Evolutionary conservation across 64 coral and sea anemone genomes (phyloP), one percentile per base, ranked within the genome.

Genomic region (Montipora capricornis): DNA sequence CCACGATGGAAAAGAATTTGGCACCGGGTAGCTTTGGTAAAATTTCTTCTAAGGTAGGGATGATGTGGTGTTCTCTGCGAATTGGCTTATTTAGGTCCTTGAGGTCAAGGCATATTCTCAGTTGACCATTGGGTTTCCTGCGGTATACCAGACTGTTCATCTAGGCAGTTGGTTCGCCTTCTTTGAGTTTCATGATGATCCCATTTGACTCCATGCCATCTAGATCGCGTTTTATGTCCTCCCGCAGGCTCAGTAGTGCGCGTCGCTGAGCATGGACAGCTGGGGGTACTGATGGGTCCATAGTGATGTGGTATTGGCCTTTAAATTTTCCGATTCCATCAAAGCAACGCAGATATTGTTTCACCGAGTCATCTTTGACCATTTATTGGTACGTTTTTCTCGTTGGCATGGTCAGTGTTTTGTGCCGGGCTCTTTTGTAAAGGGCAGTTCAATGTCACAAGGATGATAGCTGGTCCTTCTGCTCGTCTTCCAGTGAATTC

Each of bases 21-120:
- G 87, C 93, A 66, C 93, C 87, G 37, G 14, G 89, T 74, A 89
- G 64, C 78, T 89, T 94, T 82, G 92, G 84, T 20, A 88, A 52
- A 73, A 92, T 85, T 81, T 92, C 50, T 62, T 84, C 69, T 24
- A 92, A 50, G 46, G 81, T 87, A 15, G 82, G 77, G 17, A 84
- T 94, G 19, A 82, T 77, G 50, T 90, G 93, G 46, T 94, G 78
- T 29, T 94, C 93, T 84, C 92, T 80, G 26, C 37, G 37, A 37
- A 37, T 37, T 37, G 37, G 37, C 37, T 37, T 37, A 37, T 61
- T 91, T 44, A 95, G 79, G 29, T 91, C 94, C 44, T 95, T 91
- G 47, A 89, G 94, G 12, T 91, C 94, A 22, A 95, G 51, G 74
- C 89, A 95, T 62, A 83, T 90, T 84, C 79, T 49, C 3, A 95